Conservation (phyloP, 2,888 invertebrate genomes). For the Diploptera punctata region DNA sequence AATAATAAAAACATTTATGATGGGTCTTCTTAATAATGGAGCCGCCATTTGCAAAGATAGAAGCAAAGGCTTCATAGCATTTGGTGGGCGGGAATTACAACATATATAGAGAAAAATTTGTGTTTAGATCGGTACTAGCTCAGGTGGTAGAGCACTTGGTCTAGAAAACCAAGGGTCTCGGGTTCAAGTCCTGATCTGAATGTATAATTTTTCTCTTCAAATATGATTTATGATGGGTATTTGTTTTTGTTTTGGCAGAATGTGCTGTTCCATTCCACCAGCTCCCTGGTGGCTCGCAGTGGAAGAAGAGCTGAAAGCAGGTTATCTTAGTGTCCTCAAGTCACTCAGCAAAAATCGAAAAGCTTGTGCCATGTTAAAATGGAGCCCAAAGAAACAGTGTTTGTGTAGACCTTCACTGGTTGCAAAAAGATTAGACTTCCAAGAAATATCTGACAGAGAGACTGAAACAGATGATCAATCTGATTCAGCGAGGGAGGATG, state of each 20-base stretch:
- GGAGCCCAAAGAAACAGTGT: constrained; percentile 77
- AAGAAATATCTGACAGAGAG: constrained; percentile 35
- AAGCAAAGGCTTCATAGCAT: too few relatives aligned
- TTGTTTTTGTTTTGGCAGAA: constrained; percentile 37
- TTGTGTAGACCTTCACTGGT: constrained; percentile 47
- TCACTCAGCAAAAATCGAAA: constrained; percentile 79
- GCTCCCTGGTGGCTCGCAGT: constrained; percentile 50
- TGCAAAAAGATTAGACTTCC: constrained; percentile 23
- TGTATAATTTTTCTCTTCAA: too few relatives aligned
- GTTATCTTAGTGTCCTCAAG: constrained; percentile 74
- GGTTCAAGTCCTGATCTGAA: too few relatives aligned
- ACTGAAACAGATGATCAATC: constrained; percentile 46
- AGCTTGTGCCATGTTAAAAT: constrained; percentile 74
- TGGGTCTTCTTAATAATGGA: too few relatives aligned
- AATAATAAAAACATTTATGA: too few relatives aligned
- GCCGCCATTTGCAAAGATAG: too few relatives aligned
- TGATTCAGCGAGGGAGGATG: constrained; percentile 39
- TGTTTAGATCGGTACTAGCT: too few relatives aligned
- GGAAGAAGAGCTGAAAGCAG: constrained; percentile 68
- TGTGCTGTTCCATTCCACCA: constrained; percentile 47
- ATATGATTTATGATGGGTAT: too few relatives aligned
- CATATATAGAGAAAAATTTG: too few relatives aligned
- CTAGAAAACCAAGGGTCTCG: too few relatives aligned
- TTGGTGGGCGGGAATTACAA: too few relatives aligned
- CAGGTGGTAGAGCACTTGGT: too few relatives aligned